Percentiles rank a stretch among this genome's conserved stretches.
phyloP scores from a whole-genome alignment of 2,113 vertebrate genomes.

The Oryzias celebensis region DNA sequence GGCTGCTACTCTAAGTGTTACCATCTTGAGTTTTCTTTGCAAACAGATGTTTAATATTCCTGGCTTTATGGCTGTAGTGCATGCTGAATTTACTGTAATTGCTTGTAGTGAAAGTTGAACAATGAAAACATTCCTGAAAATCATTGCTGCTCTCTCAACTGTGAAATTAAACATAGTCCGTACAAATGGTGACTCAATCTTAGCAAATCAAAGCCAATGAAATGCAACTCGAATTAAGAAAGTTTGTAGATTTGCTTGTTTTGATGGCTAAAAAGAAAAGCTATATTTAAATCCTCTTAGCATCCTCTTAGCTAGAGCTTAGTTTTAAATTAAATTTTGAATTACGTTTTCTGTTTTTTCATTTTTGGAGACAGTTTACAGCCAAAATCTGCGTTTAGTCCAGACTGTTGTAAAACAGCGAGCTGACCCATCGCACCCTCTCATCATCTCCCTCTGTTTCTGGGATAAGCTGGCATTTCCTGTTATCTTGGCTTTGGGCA shows the following conservation, averaged over 20 bases:
- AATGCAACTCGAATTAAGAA: slow-evolving; percentile 71
- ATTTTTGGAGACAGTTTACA: slow-evolving; percentile 1
- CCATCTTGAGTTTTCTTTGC: slow-evolving; percentile 44
- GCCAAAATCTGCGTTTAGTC: slow-evolving; percentile 17
- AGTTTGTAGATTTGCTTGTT: slow-evolving; percentile 52
- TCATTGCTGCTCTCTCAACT: slow-evolving; percentile 70
- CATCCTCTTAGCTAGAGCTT: no score
- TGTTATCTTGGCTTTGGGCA: slow-evolving; percentile 71
- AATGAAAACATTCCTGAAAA: slow-evolving; percentile 69
- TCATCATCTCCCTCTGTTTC: slow-evolving; percentile 34
- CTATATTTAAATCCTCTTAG: no score
- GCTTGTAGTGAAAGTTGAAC: slow-evolving; percentile 67
- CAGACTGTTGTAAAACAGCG: slow-evolving; percentile 43
- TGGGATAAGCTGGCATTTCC: slow-evolving; percentile 77
- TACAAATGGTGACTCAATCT: slow-evolving; percentile 70
- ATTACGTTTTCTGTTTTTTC: slow-evolving; percentile 5
- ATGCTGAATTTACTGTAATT: slow-evolving; percentile 67
- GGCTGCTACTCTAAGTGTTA: slow-evolving; percentile 34
- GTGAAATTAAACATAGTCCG: slow-evolving; percentile 79
- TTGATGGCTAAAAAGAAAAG: not conserved
- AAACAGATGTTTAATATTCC: slow-evolving; percentile 61
- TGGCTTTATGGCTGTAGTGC: slow-evolving; percentile 50
- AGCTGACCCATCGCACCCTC: slow-evolving; percentile 38
- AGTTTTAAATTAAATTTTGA: slow-evolving; percentile 3
- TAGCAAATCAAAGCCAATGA: slow-evolving; percentile 71